Conservation (phyloP, 30 jellyfish, hydroid and myxozoan genomes). For the Turritopsis dohrnii region DNA sequence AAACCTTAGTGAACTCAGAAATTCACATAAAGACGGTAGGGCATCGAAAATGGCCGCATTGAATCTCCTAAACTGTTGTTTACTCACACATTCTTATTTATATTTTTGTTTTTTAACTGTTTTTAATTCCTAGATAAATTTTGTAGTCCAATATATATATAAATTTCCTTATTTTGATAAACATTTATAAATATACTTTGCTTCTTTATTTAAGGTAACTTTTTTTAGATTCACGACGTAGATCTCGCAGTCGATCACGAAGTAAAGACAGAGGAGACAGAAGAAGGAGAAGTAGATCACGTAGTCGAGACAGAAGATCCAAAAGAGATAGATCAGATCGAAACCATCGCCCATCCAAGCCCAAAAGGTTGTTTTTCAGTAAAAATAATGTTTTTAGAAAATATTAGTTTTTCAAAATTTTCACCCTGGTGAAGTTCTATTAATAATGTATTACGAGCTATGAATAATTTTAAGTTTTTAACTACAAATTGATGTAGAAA, state of each 20-base stretch:
- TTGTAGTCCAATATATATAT: no score
- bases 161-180: no score
- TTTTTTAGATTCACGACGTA: conserved; percentile 37
- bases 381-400: neutral
- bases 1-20: conserved; percentile 3
- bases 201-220: conserved; percentile 23
- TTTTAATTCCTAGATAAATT: neutral
- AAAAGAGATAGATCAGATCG: conserved; percentile 39
- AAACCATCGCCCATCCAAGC: neutral
- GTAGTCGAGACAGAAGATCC: conserved; percentile 27
- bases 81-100: neutral
- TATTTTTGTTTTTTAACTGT: no score
- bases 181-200: neutral
- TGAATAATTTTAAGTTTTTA: no score
- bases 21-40: neutral
- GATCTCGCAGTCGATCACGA: conserved; percentile 49
- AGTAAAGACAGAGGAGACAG: conserved; percentile 37
- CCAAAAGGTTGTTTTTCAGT: conserved; percentile 11
- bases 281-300: conserved; percentile 34
- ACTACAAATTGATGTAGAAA: conserved; percentile 28
- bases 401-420: neutral
- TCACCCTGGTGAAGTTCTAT: neutral
- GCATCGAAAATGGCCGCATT: neutral
- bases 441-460: no score
- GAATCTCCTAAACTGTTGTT: neutral